Percentiles rank a stretch among this genome's conserved stretches.
Conservation (phyloP, 2,888 invertebrate species). For the Girardia tigrina region DNA sequence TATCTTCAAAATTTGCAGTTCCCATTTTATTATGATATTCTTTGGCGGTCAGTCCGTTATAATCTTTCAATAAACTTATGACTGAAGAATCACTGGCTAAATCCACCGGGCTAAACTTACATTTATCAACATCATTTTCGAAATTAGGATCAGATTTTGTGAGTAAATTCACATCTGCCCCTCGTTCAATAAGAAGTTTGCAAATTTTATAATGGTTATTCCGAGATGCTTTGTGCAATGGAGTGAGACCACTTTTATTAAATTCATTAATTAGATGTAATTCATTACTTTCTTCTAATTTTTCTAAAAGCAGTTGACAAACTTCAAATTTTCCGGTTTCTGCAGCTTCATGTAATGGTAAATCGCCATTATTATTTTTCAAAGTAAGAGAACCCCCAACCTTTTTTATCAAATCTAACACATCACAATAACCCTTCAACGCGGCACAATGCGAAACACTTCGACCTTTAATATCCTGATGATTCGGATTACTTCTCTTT, state of each 20-base stretch:
- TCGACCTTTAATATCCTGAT: slow-evolving; percentile 77
- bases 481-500: slow-evolving; percentile 74
- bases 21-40: too few species aligned
- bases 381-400: slow-evolving; percentile 78
- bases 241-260: slow-evolving; percentile 63
- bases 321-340: slow-evolving; percentile 27
- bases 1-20: too few species aligned
- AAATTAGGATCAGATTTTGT: not conserved
- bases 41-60: too few species aligned
- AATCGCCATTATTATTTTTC: slow-evolving; percentile 77
- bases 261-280: slow-evolving; percentile 9
- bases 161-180: slow-evolving; percentile 64
- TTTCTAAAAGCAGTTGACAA: slow-evolving; percentile 24
- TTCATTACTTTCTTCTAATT: slow-evolving; percentile 16
- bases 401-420: slow-evolving; percentile 62
- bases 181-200: slow-evolving; percentile 64
- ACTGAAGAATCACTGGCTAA: not conserved
- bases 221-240: slow-evolving; percentile 80
- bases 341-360: slow-evolving; percentile 78
- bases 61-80: not conserved
- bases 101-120: slow-evolving; percentile 26
- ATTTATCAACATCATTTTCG: not conserved
- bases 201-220: slow-evolving; percentile 85
- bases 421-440: slow-evolving; percentile 81
- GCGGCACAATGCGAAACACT: slow-evolving; percentile 85